Evolutionary conservation across 2,797 vertebrate species (phyloP), one percentile per base, ranked within the genome.

Genomic region (Cryptoprocta ferox): DNA sequence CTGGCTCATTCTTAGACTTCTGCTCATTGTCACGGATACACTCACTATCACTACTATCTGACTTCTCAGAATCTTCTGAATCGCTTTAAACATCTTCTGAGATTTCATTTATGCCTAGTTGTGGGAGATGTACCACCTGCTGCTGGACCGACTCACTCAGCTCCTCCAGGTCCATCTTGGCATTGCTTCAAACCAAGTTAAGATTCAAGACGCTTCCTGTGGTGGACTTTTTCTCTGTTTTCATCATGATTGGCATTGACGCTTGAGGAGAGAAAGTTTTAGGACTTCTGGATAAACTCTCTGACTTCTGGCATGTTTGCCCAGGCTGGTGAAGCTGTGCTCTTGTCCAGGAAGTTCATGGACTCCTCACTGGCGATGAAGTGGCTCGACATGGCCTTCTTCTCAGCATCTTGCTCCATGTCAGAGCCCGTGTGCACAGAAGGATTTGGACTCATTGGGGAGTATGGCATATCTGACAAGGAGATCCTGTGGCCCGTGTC

Each of bases 91-190:
- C 99, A 63, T 99, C 99, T 97, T 99, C 99, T 21, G 99, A 99
- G 98, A 99, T 99, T 97, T 99, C 99, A 98, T 99, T 99, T 94
- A 99, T 99, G 80, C 99, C 99, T 42, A 99, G 99, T 13, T 99
- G 99, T 97, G 99, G 6, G 99, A 99, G 78, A 99, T 98, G 98
- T 0, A 98, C 97, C 7, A 99, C 98, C 95, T 99, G 99, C 98
- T 99, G 99, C 88, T 99, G 99, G 19, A 99, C 99, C 0, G 99
- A 99, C 98, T 99, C 99, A 9, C 99, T 99, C 97, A 99, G 98
- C 98, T 99, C 99, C 96, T 99, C 99, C 97, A 99, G 98, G 96
- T 99, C 99, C 99, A 99, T 99, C 98, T 99, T 99, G 2, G 99
- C 99, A 96, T 99, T 99, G 98, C 99, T 99, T 8, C 99, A 12